Evolutionary conservation across 2,113 vertebrate genomes (phyloP), one percentile per base, ranked within the genome.

Genomic region (Calyptomena viridis): DNA sequence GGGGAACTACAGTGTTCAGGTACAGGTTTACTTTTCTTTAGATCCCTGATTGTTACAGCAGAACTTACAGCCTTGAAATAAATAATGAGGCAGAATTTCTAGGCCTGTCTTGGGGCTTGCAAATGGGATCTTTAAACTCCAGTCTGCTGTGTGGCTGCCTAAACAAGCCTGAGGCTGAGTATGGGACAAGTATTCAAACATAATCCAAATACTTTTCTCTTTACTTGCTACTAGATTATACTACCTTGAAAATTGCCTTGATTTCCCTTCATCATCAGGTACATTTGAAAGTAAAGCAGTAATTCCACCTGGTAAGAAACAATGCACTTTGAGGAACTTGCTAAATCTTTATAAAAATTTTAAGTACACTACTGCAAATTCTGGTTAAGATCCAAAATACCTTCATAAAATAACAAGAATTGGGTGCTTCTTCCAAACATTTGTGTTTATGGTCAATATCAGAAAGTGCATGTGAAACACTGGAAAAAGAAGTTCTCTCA

Each of bases 11-110:
- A 50, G 94, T 58, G 30, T 56, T 90, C 60, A 82, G 28, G 35
- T 93, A 96, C 33, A 88, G 49, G 42, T 97, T 96, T 91, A 37
- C 33, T 52, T 58, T 50, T 21, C 82, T 69, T 69, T 24, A 52
- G 37, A n/a, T 46, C 39, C 18, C 50, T 42, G 21, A 42, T 42
- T 55, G 14, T 23, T 76, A 52, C 7, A 87, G 56, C 37, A 76
- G 62, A 69, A 71, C 28, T 22, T 69, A 30, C 42, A 63, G 42
- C 31, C 21, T 44, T 44, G 37, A 69, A 69, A 52, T 66, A 68
- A 68, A 59, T 39, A 56, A 23, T 40, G 25, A 10, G 30, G n/a
- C 9, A 87, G 66, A 72, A 66, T 47, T 78, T 77, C 46, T 40
- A 39, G 42, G 33, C 55, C 55, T 68, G 27, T 47, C 39, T 79